Evolutionary conservation across 2,113 vertebrate species (phyloP), one percentile per base, ranked within the genome.

Genomic region (Athene cunicularia): DNA sequence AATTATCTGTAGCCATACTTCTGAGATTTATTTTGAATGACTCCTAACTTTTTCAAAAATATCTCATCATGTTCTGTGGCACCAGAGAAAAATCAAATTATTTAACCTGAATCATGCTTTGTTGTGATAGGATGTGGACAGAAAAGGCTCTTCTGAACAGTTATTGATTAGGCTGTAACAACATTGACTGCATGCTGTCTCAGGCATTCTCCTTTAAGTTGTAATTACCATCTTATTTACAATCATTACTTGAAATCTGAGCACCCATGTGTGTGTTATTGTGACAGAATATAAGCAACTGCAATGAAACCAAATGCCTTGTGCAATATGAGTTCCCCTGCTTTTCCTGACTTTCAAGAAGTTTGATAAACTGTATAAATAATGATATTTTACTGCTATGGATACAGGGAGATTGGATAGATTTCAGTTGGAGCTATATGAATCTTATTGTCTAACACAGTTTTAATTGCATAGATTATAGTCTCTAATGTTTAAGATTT

Each of bases 91-190:
- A 94, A 89, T 86, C 32, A 86, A 53, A 77, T 96, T 90, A 88
- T 91, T 83, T 93, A 94, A 91, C 66, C 66, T 12, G 53, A 85
- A 30, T 93, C 37, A 24, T 43, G 28, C 20, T 93, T 83, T 66
- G 53, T 32, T 27, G 50, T 75, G 59, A 33, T 55, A 35, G 35
- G 88, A 94, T 56, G 9, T 62, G 20, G 80, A 55, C 60, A 89
- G 68, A 84, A 93, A 56, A 93, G 18, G 45, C 9, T 89, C 89
- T 94, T 76, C 64, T 71, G 77, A 75, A 41, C 22, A 37, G 50
- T 41, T 95, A 95, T 94, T 96, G 95, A 87, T 96, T 80, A 85
- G 47, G 35, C n/a, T 80, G 37, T 89, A 86, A 55, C 33, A 91
- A 22, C 28, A 45, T 21, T 74, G 59, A 50, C 64, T 86, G 15